Evolutionary conservation across 2,113 vertebrate genomes (phyloP), one percentile per base, ranked within the genome.

Genomic region (Pogona vitticeps): DNA sequence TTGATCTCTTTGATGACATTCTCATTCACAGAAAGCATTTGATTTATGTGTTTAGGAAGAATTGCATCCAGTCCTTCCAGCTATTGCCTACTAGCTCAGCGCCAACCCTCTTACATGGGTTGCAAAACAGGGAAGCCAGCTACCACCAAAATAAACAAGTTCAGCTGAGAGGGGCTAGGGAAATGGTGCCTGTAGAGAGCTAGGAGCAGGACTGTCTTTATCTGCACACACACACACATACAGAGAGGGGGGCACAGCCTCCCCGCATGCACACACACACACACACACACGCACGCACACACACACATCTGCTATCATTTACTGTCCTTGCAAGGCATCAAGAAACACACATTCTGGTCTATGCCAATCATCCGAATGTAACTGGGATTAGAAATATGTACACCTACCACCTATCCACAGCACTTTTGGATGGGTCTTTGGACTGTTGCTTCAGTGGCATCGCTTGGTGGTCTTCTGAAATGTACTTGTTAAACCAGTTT

Each of bases 1-100:
- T 98, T 98, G 98, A 97, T 98, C 97, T 98, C 97, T 97, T 98
- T 97, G 98, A 97, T 98, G 98, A 97, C 98, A 98, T 97, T 97
- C 97, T 98, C 97, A 97, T 98, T 98, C 97, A 98, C 97, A 98
- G 97, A 98, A 98, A 97, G 96, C 95, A 94, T 96, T 97, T 99
- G 98, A 99, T 99, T 99, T 99, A 99, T 98, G 98, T 96, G 97
- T 97, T 97, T 96, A 96, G 97, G 96, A 97, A 97, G 96, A 96
- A 96, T 94, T 90, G 88, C 91, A 91, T 94, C 94, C 94, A 95
- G 91, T 91, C 94, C 92, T 95, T 96, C 86, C 94, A 96, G 95
- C 93, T 93, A 93, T 91, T 95, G 92, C 94, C 92, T 88, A 94
- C 88, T 91, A 90, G 28, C 90, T 90, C 87, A 40, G 94, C 91